Evolutionary conservation across 2,797 vertebrate genomes (phyloP), one percentile per base, ranked within the genome.

Genomic region (Xenentodon cancila): DNA sequence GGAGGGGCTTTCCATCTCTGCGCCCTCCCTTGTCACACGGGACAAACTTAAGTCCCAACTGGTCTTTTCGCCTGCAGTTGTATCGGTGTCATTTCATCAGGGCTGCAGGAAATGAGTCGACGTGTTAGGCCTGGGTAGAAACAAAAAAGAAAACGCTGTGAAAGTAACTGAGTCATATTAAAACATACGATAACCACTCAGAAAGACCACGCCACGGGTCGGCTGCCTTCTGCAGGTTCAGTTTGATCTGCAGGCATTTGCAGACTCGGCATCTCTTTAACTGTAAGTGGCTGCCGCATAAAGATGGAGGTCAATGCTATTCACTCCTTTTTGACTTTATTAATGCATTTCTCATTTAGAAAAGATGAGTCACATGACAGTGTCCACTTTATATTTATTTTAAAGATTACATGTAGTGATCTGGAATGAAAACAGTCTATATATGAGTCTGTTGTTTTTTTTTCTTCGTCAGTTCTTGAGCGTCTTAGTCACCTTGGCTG

Each of bases 91-190:
- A 22, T 76, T 59, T 81, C 55, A 43, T 68, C 52, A 57, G 42
- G 15, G 49, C 40, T 40, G 44, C 78, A 80, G 71, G 77, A 84
- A 83, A 63, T 44, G 20, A 76, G 54, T 65, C 16, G 2, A 54
- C 11, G 25, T 53, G 53, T 32, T 1, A 18, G 25, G 4, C 43
- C 19, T 69, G 11, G 12, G 17, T 22, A 44, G 71, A 46, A 32
- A 37, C 17, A 52, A 32, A n/a, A 45, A 40, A 63, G 22, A 32
- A n/a, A 45, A 40, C 60, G 22, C 43, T 34, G 55, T 58, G 40
- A 65, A 60, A 55, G 20, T 8, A 1, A 3, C 18, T 18, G 1
- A 20, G 19, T 44, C 50, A 32, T 53, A 18, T 45, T 34, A 43
- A 19, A 30, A 30, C 4, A 20, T 21, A 30, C 21, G 22, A 21